Base-by-base conservation (phyloP, 2,888 invertebrate species). In the Didymodactylos carnosus region DNA sequence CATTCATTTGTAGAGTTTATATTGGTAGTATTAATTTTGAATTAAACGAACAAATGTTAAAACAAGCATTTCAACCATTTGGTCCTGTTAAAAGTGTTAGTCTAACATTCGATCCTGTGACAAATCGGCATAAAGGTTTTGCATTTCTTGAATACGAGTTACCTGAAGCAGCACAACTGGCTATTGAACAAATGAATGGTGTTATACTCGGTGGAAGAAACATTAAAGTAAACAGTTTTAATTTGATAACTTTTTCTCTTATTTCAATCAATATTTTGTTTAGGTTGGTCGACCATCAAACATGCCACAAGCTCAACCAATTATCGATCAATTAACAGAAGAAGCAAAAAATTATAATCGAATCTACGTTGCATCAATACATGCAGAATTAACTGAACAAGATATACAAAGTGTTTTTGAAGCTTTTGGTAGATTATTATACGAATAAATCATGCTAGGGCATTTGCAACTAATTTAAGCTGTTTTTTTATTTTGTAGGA, bases 31-130 rank as follows among this genome's bases (percentile, higher is more conserved):
- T 99, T 81, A 95, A 94, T 82, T 99, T 98, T 85, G 98, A 99
- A 84, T 87, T 98, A 80, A 93, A 94, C 84, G 98, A 99, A 85
- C 98, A 98, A 84, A 93, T 94, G 13, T 92, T 97, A 79, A 87
- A 94, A 70, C 91, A 92, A 81, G 93, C 94, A 23, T 98, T 99
- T 84, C 87, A 92, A 76, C 95, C 95, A 25, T 99, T 97, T 84
- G 98, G 98, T 19, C 97, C 98, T 19, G 97, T 99, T 81, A 97
- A 97, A 85, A 92, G 94, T n/a, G 95, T 99, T 83, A 98, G 95
- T 85, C 94, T 99, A 92, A 94, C 94, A 10, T 99, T 94, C 93
- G 98, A 99, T 86, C 93, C 95, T 2, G 90, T 94, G 72, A 97
- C 97, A n/a, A 83, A 78, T 92, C 97, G 98, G 83, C 98, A 99